Percentiles rank a stretch among this genome's conserved stretches.
Conservation (phyloP, 2,797 vertebrate genomes). For the Halcyon smyrnensis region DNA sequence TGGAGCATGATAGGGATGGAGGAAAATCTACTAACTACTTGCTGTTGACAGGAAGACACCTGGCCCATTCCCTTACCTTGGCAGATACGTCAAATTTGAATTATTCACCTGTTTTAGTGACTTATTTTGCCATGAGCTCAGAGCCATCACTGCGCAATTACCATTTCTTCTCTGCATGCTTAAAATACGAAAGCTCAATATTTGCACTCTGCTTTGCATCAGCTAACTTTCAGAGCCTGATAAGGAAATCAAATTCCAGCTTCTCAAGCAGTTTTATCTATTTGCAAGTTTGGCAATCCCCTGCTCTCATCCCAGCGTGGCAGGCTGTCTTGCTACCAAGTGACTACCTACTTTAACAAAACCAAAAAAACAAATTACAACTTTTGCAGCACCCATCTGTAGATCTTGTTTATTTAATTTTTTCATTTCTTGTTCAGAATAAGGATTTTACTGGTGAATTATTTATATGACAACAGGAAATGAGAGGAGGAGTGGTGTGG, state of each 20-base stretch:
- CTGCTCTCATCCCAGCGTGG: not conserved
- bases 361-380: not conserved
- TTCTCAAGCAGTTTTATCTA: not conserved
- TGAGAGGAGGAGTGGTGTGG: conserved; percentile 38
- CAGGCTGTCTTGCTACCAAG: not conserved
- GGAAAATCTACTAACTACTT: not conserved
- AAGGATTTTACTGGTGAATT: conserved; percentile 66
- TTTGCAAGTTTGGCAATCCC: not conserved
- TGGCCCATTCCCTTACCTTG: not conserved
- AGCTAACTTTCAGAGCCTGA: not conserved
- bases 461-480: conserved; percentile 68
- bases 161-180: conserved; percentile 3
- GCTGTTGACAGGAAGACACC: not conserved
- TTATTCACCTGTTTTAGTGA: conserved; percentile 38
- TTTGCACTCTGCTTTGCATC: not conserved
- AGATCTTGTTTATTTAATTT: conserved; percentile 32
- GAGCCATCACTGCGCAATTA: not conserved
- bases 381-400: not conserved
- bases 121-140: conserved; percentile 19
- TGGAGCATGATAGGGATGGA: not conserved
- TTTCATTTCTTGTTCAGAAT: conserved; percentile 34
- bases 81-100: not conserved
- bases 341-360: not conserved
- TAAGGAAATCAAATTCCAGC: conserved; percentile 44
- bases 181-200: not conserved